Percentiles rank a stretch among this genome's conserved stretches.
phyloP scores from a whole-genome alignment of 1,140 invertebrate species.

The Saccostrea cuccullata region DNA sequence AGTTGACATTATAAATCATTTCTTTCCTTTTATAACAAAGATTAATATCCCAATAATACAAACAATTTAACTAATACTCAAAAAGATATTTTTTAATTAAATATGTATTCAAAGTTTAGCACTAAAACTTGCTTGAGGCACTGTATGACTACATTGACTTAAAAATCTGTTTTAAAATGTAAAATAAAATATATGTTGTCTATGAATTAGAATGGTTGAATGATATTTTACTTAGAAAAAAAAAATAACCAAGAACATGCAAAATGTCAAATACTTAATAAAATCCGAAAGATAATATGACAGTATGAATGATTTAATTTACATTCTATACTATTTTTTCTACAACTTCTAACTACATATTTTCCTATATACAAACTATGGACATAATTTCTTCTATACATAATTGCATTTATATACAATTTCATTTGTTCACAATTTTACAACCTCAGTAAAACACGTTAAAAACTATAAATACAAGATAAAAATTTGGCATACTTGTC shows the following conservation, averaged over 20 bases:
- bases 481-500: constrained; percentile 27
- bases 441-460: constrained; percentile 19
- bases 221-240: not conserved
- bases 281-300: not conserved
- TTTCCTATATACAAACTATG: constrained; percentile 31
- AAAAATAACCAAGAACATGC: not conserved
- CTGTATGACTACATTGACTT: too few species aligned
- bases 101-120: too few species aligned
- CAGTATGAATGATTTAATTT: not conserved
- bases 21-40: too few species aligned
- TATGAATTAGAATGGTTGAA: not conserved
- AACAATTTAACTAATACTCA: too few species aligned
- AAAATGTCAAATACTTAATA: not conserved
- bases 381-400: constrained; percentile 31
- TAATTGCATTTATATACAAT: constrained; percentile 27
- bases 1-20: too few species aligned
- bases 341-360: constrained; percentile 16
- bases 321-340: not conserved
- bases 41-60: too few species aligned
- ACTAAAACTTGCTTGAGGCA: too few species aligned
- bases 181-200: not conserved
- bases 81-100: too few species aligned
- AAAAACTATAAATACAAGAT: constrained; percentile 14
- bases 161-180: not conserved
- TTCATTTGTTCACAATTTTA: constrained; percentile 14